Evolutionary conservation across 1,140 invertebrate species (phyloP).

Genomic region (Trachymyrmex cornetzi): DNA sequence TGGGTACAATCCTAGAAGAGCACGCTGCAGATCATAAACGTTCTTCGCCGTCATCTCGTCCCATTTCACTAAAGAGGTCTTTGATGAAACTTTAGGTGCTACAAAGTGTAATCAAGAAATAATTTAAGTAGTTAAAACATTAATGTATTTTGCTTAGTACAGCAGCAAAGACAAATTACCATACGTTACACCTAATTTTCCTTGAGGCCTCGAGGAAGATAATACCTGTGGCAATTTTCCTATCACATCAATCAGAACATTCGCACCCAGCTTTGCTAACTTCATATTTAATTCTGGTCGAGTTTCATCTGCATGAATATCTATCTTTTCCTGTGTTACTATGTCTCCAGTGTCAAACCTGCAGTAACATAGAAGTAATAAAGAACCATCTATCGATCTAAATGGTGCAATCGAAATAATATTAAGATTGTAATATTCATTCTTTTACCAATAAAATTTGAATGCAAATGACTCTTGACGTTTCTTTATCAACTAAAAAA

Average conservation of each 20-base stretch:
- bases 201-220: conserved; percentile 88
- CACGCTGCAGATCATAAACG: conserved; percentile 90
- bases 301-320: conserved; percentile 89
- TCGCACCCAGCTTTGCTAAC: conserved; percentile 90
- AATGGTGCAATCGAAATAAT: not conserved
- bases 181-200: conserved; percentile 89
- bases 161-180: conserved; percentile 86
- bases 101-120: conserved; percentile 79
- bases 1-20: conserved; percentile 89
- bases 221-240: conserved; percentile 88
- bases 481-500: conserved; percentile 14
- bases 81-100: conserved; percentile 91
- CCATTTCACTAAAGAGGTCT: conserved; percentile 89
- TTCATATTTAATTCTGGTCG: conserved; percentile 89
- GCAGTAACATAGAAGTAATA: conserved; percentile 48
- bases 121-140: conserved; percentile 25
- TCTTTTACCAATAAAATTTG: not conserved
- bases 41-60: conserved; percentile 87
- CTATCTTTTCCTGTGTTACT: conserved; percentile 89
- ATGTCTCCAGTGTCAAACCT: conserved; percentile 96
- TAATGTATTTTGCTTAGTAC: conserved; percentile 26
- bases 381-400: not conserved
- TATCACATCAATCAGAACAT: conserved; percentile 90
- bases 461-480: not conserved
- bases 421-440: conserved; percentile 8